A percentile compares a stretch with the other conserved stretches of the same genome.
phyloP scores from a whole-genome alignment of 2,797 vertebrate species.

The Peromyscus aztecus region DNA sequence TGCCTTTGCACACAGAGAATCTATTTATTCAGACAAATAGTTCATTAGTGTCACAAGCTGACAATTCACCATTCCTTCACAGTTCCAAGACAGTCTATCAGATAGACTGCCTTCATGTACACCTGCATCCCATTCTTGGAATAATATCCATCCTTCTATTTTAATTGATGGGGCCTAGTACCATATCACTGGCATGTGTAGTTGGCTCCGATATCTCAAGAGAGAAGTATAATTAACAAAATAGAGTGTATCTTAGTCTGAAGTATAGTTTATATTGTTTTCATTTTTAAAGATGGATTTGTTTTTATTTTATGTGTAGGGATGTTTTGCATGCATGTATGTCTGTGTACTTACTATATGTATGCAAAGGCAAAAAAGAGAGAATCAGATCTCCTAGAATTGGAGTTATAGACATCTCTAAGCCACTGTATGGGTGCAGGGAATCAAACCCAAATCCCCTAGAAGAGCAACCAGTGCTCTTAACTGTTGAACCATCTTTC shows the following conservation, averaged over 20 bases:
- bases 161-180: conserved; percentile 40
- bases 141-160: conserved; percentile 37
- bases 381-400: neutral
- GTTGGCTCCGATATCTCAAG: neutral
- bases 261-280: neutral
- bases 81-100: conserved; percentile 32
- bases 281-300: neutral
- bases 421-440: neutral
- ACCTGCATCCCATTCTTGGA: conserved; percentile 49
- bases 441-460: neutral
- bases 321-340: neutral
- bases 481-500: neutral
- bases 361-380: neutral
- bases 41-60: conserved; percentile 68
- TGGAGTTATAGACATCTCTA: neutral
- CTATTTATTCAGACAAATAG: conserved; percentile 68
- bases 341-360: neutral
- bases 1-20: conserved; percentile 52
- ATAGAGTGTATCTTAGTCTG: conserved; percentile 15
- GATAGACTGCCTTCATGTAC: conserved; percentile 21
- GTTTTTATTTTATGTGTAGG: neutral
- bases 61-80: conserved; percentile 61
- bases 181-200: neutral
- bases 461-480: neutral
- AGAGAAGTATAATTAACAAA: conserved; percentile 65